Evolutionary conservation across 2,113 vertebrate species (phyloP), one percentile per base, ranked within the genome.

Genomic region (Elachura formosa): DNA sequence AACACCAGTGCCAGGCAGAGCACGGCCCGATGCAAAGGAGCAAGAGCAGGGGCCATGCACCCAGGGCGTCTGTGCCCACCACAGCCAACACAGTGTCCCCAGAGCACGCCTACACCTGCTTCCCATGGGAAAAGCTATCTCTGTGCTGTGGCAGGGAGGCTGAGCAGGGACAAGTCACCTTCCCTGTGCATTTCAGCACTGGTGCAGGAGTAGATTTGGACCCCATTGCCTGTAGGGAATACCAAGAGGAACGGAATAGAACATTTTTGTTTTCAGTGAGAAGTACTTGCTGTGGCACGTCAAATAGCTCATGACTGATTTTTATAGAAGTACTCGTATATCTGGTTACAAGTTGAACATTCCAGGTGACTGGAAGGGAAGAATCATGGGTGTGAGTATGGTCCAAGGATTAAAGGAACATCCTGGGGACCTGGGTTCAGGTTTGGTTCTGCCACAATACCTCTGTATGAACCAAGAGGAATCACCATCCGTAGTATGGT

Each of bases 1-100:
- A 90, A 48, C 66, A 77, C 28, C 3, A 0, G 33, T 2, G 16
- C 85, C 77, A 73, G 73, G 73, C 54, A 43, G 48, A 94, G n/a
- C 45, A 69, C 0, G 0, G 68, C 45, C 68, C 61, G 23, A 2
- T 0, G 2, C 51, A 84, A 61, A 29, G 56, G 28, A 77, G 40
- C 36, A 78, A 43, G 36, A 66, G 73, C 38, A 55, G 49, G 22
- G 58, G 21, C 0, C 7, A 84, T 18, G 12, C 15, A 43, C 36
- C 12, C 48, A 46, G 40, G 24, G 11, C 48, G 8, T 23, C 45
- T 87, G 40, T 38, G 59, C 68, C 40, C 69, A 36, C 24, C 66
- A 8, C 1, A 3, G 59, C 62, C 46, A 62, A 9, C 9, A 73
- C 43, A 13, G 26, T 29, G 59, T 36, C 54, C 49, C 55, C 18